Evolutionary conservation across 2,797 vertebrate species (phyloP).

Genomic region (Babyrousa celebensis): DNA sequence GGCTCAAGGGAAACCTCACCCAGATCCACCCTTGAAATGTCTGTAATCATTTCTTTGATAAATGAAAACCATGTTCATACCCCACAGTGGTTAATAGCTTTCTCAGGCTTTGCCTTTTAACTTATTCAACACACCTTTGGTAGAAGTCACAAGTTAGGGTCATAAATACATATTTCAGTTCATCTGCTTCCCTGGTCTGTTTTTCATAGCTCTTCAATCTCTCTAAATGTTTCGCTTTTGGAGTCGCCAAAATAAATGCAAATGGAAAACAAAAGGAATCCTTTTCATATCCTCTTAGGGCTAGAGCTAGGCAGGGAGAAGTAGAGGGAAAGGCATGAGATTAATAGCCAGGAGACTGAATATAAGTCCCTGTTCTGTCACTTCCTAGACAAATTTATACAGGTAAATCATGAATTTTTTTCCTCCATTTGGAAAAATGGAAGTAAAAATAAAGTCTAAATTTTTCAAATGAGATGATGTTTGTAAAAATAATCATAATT

Average conservation of each 20-base stretch:
- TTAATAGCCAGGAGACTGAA: neutral
- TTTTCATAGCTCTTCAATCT: slow-evolving; percentile 31
- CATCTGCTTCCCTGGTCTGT: neutral
- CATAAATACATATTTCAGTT: slow-evolving; percentile 11
- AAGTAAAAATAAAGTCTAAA: neutral
- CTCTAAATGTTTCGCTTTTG: neutral
- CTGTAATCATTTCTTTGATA: slow-evolving; percentile 21
- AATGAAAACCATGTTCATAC: neutral
- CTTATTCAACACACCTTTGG: neutral
- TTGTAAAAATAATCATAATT: neutral
- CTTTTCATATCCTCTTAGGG: neutral
- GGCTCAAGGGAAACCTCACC: neutral
- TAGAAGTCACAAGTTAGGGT: neutral
- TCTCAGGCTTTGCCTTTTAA: neutral
- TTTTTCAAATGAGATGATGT: neutral
- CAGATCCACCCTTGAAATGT: neutral
- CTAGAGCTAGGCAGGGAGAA: neutral
- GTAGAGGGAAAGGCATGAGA: neutral
- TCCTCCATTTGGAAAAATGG: neutral
- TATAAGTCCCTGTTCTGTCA: neutral
- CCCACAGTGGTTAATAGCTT: neutral
- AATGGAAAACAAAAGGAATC: neutral
- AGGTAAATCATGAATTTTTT: neutral
- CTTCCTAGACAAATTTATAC: neutral
- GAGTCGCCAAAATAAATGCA: neutral